Evolutionary conservation across 1,140 invertebrate species (phyloP).

Genomic region (Tachypleus tridentatus): DNA sequence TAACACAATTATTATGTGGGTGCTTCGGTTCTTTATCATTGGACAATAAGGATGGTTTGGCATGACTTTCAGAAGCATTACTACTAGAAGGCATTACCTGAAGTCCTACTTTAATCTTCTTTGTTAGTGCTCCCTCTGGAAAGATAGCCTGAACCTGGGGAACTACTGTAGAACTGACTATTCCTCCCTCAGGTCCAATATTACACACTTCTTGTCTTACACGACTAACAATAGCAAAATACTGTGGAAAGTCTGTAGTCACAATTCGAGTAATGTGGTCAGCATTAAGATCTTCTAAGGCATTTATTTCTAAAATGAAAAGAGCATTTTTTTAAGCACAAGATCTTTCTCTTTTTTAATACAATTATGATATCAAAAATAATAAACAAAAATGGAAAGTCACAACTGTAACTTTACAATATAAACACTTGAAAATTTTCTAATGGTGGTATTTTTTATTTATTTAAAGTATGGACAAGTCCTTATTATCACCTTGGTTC

Average conservation of each 20-base stretch:
- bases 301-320: constrained; percentile 56
- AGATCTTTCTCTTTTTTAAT: too few species aligned
- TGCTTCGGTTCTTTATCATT: too few species aligned
- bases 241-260: constrained; percentile 96
- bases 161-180: constrained; percentile 95
- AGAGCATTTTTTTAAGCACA: not conserved
- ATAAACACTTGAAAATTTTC: too few species aligned
- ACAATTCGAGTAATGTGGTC: constrained; percentile 88
- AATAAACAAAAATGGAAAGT: not conserved
- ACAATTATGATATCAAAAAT: not conserved
- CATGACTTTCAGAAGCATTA: too few species aligned
- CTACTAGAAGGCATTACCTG: constrained; percentile 57
- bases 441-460: too few species aligned
- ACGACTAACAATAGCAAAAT: constrained; percentile 94
- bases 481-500: too few species aligned
- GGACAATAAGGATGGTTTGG: too few species aligned
- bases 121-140: constrained; percentile 94
- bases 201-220: constrained; percentile 93
- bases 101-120: constrained; percentile 99
- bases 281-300: constrained; percentile 72
- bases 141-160: constrained; percentile 99
- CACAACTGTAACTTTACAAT: not conserved
- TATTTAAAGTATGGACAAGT: too few species aligned
- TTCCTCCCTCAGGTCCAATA: constrained; percentile 95
- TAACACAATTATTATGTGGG: too few species aligned